Evolutionary conservation across 2,113 vertebrate species (phyloP).

Genomic region (Aplodontia rufa): DNA sequence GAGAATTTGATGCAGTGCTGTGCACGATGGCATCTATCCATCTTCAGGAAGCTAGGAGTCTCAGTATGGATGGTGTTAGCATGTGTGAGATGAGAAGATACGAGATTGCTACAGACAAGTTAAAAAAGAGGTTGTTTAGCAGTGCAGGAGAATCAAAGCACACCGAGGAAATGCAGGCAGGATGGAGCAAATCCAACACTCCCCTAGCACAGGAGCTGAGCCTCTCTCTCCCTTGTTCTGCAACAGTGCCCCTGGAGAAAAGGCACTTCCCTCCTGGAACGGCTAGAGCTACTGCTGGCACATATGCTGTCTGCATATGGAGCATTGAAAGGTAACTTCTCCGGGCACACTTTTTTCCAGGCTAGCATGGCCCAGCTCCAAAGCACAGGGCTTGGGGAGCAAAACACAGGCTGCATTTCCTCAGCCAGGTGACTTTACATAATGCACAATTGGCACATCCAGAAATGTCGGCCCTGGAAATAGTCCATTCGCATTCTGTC

Average conservation of each 20-base stretch:
- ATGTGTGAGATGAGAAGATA: background rate
- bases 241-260: background rate
- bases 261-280: background rate
- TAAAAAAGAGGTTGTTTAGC: background rate
- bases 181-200: background rate
- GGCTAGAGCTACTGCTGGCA: background rate
- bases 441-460: background rate
- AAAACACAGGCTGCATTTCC: background rate
- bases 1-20: background rate
- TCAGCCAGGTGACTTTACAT: background rate
- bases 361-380: background rate
- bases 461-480: background rate
- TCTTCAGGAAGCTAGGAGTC: background rate
- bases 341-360: background rate
- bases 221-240: background rate
- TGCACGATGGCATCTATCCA: background rate
- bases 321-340: background rate
- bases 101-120: background rate
- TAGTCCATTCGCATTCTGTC: background rate
- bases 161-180: background rate
- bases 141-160: background rate
- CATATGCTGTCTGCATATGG: background rate
- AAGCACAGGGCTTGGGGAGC: background rate
- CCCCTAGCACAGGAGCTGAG: background rate
- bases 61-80: background rate